Evolutionary conservation across 2,797 vertebrate species (phyloP).

Genomic region (Natrix natrix): DNA sequence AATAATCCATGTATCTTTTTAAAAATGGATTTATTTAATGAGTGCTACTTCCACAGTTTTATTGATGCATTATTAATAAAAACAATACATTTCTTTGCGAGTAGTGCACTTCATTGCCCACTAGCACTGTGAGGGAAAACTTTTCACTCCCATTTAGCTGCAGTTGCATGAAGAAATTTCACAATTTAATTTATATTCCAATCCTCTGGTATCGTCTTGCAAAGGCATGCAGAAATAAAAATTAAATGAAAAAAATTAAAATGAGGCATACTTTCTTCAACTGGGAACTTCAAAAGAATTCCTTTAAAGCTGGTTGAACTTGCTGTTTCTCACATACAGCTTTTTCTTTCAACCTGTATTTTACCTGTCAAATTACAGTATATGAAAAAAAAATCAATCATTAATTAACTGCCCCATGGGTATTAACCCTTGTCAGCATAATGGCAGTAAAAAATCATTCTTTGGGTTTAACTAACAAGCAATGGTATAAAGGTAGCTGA

Average conservation of each 20-base stretch:
- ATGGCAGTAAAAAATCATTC: neutral
- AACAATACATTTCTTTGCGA: neutral
- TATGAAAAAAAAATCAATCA: slow-evolving; percentile 12
- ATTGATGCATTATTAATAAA: neutral
- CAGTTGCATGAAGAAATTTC: neutral
- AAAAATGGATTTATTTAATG: neutral
- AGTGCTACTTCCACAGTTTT: neutral
- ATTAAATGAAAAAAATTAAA: neutral
- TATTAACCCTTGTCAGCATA: slow-evolving; percentile 11
- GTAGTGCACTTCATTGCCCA: neutral
- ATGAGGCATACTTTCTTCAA: neutral
- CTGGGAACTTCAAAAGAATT: neutral
- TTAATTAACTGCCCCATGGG: slow-evolving; percentile 3
- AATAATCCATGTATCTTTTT: neutral
- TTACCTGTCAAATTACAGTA: neutral
- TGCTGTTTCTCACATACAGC: neutral
- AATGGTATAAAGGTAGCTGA: neutral
- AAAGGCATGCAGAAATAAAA: neutral
- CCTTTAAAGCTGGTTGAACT: neutral
- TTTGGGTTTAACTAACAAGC: slow-evolving; percentile 1
- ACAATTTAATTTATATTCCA: neutral
- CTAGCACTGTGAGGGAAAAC: neutral
- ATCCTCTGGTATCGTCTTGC: neutral
- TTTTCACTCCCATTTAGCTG: neutral
- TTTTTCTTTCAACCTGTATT: slow-evolving; percentile 4